Evolutionary conservation across 2,797 vertebrate genomes (phyloP), one percentile per base, ranked within the genome.

Genomic region (Peromyscus aztecus): DNA sequence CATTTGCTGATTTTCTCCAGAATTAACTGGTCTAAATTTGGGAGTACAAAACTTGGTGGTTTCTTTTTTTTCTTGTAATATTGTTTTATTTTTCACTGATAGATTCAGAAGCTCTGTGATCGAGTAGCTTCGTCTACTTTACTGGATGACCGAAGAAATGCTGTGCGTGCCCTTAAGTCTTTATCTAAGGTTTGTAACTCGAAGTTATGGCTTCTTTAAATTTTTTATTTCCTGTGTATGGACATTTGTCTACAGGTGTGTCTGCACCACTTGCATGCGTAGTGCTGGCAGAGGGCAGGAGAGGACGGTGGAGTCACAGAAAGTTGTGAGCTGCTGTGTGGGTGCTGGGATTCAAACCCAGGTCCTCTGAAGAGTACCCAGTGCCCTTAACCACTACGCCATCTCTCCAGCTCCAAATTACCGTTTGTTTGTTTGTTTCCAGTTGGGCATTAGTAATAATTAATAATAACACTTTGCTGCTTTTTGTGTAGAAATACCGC

Each of bases 31-130:
- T 57, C n/a, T 84, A 96, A 84, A 19, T 92, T 93, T 90, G 2
- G 31, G 65, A 59, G 5, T 2, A 19, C 13, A 71, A 40, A 91
- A 23, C 29, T 59, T 94, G 2, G 37, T n/a, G n/a, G 27, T 34
- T 71, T 69, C 14, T 0, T 31, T 34, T 34, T 55, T 49, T 0
- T 63, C 80, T 93, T 21, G 19, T 97, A 92, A 97, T 88, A 17
- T 23, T 76, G 0, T 93, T 95, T 94, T 21, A n/a, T 91, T 97
- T 97, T 96, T 94, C 55, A 59, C 23, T 89, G 65, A 78, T 98
- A 99, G 99, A 99, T 99, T 96, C 99, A 99, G 98, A 99, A 99
- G 97, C 98, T 99, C 90, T 99, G 99, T 97, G 99, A 99, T 98
- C 98, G 99, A 1, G 99, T 99, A 14, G 99, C 99, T 37, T 99